Conservation (phyloP, 2,797 vertebrate species). For the Mormyrops attenuatus region DNA sequence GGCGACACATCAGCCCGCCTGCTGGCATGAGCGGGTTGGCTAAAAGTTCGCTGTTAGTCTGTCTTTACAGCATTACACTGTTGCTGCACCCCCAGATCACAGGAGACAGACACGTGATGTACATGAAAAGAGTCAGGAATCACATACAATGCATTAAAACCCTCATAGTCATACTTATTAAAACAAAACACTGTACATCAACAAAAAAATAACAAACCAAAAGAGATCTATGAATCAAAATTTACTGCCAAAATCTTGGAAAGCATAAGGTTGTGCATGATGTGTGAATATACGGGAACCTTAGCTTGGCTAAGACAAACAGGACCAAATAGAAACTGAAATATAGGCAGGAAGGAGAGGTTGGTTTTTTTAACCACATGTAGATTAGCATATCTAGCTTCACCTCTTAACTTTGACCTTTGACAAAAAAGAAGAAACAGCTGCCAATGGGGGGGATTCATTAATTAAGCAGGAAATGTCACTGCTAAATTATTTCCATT, state of each 20-base stretch:
- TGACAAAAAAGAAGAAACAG: constrained; percentile 26
- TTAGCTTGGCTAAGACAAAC: neutral
- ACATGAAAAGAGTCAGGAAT: neutral
- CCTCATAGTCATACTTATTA: neutral
- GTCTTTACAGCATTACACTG: constrained; percentile 16
- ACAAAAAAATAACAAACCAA: neutral
- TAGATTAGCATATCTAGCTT: neutral
- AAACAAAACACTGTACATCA: neutral
- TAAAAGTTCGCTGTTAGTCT: constrained; percentile 37
- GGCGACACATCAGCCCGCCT: constrained; percentile 42
- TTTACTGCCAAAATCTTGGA: neutral
- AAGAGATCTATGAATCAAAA: neutral
- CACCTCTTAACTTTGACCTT: constrained; percentile 26
- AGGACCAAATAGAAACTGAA: neutral
- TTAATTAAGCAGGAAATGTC: constrained; percentile 40
- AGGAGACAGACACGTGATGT: neutral
- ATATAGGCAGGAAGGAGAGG: neutral
- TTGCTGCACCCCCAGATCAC: neutral
- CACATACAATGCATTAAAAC: neutral
- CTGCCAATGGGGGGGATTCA: constrained; percentile 44
- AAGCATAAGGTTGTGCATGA: neutral
- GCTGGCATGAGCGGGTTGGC: constrained; percentile 41
- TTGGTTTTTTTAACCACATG: too few species aligned
- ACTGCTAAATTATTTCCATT: neutral
- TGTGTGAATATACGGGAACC: neutral